These are phyloP conservation scores for Rhodinocichla rosea DNA, from an alignment of 2,113 vertebrate species.

Conservation along the genomic window DNA sequence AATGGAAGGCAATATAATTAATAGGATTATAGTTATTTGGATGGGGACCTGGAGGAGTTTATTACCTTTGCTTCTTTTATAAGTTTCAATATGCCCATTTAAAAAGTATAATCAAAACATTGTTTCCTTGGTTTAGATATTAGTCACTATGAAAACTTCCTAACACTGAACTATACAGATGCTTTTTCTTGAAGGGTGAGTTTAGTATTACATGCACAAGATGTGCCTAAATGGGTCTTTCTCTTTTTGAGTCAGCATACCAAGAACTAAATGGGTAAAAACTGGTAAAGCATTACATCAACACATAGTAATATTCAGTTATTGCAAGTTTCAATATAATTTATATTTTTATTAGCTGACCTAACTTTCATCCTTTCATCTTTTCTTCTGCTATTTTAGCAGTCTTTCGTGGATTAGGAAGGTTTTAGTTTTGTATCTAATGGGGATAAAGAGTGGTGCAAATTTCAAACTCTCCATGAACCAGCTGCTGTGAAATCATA, in stretches of 20 bases:
- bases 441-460: neutral
- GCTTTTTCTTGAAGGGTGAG: neutral
- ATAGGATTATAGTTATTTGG: slow-evolving; percentile 25
- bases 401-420: neutral
- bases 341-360: neutral
- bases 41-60: neutral
- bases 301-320: neutral
- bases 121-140: neutral
- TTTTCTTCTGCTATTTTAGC: neutral
- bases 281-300: neutral
- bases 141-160: slow-evolving; percentile 6
- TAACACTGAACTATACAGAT: neutral
- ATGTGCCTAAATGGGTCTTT: neutral
- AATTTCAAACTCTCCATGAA: neutral
- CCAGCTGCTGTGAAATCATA: neutral
- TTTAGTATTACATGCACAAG: neutral
- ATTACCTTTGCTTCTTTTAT: neutral
- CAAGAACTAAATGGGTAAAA: neutral
- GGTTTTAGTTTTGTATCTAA: neutral
- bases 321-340: neutral
- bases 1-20: slow-evolving; percentile 64
- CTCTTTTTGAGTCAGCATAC: neutral
- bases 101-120: slow-evolving; percentile 23
- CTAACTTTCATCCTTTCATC: neutral
- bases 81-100: slow-evolving; percentile 35